phyloP scores from a whole-genome alignment of 1,140 invertebrate genomes.

The Drosophila arizonae region DNA sequence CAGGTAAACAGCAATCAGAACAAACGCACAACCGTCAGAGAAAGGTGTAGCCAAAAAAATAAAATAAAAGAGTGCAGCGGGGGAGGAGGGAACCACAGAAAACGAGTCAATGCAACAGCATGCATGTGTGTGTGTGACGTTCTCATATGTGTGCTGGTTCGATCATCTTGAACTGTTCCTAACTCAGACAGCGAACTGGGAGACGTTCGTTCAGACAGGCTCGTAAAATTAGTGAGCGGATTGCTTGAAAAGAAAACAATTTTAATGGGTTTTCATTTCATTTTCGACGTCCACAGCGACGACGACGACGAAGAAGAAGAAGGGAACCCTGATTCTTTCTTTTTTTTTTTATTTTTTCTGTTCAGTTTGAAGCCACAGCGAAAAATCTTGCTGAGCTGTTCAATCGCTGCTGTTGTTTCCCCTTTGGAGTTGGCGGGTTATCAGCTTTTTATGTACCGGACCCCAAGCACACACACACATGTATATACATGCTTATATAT shows the following conservation, averaged over 20 bases:
- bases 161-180: slow-evolving; percentile 17
- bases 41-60: slow-evolving; percentile 31
- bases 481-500: slow-evolving; percentile 26
- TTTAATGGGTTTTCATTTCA: slow-evolving; percentile 77
- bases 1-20: slow-evolving; percentile 87
- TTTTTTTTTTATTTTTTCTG: slow-evolving; percentile 5
- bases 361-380: slow-evolving; percentile 34
- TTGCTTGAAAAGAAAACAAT: slow-evolving; percentile 58
- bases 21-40: slow-evolving; percentile 22
- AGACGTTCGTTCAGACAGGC: slow-evolving; percentile 30
- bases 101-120: slow-evolving; percentile 52
- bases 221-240: slow-evolving; percentile 60
- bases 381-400: slow-evolving; percentile 69
- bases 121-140: slow-evolving; percentile 22
- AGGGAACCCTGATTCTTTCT: slow-evolving; percentile 1
- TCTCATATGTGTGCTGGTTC: slow-evolving; percentile 39
- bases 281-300: slow-evolving; percentile 33
- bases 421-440: slow-evolving; percentile 69
- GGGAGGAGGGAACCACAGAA: slow-evolving; percentile 12
- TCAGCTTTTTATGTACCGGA: slow-evolving; percentile 48
- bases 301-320: slow-evolving; percentile 29
- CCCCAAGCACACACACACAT: slow-evolving; percentile 18
- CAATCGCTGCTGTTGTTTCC: slow-evolving; percentile 40
- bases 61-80: slow-evolving; percentile 38
- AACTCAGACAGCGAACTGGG: slow-evolving; percentile 21